Evolutionary conservation across 1,140 invertebrate genomes (phyloP), one percentile per base, ranked within the genome.

Genomic region (Drosophila malerkotliana): DNA sequence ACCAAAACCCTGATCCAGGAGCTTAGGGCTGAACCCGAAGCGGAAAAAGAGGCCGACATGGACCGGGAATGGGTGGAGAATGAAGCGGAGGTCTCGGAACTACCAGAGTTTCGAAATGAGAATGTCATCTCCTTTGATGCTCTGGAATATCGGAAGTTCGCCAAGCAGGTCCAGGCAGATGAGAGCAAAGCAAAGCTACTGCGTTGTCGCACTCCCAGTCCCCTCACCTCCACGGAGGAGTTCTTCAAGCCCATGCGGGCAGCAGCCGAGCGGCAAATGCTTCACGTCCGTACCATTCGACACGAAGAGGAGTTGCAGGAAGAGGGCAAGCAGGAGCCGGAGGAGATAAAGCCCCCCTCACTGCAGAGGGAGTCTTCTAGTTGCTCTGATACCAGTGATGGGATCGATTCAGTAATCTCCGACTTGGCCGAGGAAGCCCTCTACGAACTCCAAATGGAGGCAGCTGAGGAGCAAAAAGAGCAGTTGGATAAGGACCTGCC

Each of bases 381-480:
- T 9, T 90, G 82, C 32, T 91, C 90, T 8, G 91, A 91, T 44
- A 91, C 88, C 5, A 91, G 90, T 45, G 82, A 90, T 53, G 90
- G 81, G 51, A 90, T 91, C 8, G 90, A 91, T 21, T 91, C 90
- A 0, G 90, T 91, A 9, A 90, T 91, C 34, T 91, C 90, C 0
- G 90, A 91, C 54, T 45, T 91, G 49, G 88, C 87, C 4, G 90
- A 91, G 37, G 90, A 91, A 37, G 90, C 87, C 0, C 51, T 91
- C 0, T 77, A 71, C 15, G 90, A 91, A 48, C 71, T 91, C 1
- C 79, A 90, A 66, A 52, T 90, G 55, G 90, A 91, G 48, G 89
- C 88, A 8, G 83, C 76, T 3, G 72, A 83, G 47, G 75, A 87
- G 54, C 62, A 90, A 14, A 51, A 73, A 28, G 47, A 77, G 21